Evolutionary conservation across 2,888 invertebrate species (phyloP).

Genomic region (Pristionchus maxplancki): DNA sequence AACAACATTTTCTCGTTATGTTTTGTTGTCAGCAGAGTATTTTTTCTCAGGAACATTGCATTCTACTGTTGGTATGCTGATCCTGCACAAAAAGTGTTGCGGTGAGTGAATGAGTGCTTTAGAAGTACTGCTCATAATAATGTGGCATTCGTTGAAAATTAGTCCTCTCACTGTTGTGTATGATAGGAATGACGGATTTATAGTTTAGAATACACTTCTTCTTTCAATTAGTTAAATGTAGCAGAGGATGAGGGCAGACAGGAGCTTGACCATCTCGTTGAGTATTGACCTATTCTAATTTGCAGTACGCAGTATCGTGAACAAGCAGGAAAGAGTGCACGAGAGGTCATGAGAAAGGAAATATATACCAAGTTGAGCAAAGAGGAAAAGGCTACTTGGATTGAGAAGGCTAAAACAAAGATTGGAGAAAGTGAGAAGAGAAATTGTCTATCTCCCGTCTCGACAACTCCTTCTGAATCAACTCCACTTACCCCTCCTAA

Average conservation of each 20-base stretch:
- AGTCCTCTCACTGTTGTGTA: no score
- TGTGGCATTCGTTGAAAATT: no score
- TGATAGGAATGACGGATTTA: no score
- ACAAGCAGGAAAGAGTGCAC: not conserved
- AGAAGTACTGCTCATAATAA: no score
- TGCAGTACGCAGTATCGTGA: not conserved
- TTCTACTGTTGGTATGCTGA: no score
- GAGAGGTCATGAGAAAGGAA: not conserved
- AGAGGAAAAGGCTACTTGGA: not conserved
- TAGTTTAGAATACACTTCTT: no score
- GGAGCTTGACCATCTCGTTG: no score
- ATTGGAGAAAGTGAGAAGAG: not conserved
- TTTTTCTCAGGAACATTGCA: no score
- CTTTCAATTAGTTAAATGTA: no score
- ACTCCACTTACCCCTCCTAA: not conserved
- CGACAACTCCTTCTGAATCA: not conserved
- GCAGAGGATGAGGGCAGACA: no score
- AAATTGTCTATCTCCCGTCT: not conserved
- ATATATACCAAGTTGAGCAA: not conserved
- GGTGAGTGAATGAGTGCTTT: not conserved
- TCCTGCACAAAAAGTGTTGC: not conserved
- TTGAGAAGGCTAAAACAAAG: not conserved
- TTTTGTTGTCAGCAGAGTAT: no score
- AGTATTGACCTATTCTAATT: not conserved
- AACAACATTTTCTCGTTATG: no score